Conservation (phyloP, 2,113 vertebrate genomes). For the Myiagra hebetior region DNA sequence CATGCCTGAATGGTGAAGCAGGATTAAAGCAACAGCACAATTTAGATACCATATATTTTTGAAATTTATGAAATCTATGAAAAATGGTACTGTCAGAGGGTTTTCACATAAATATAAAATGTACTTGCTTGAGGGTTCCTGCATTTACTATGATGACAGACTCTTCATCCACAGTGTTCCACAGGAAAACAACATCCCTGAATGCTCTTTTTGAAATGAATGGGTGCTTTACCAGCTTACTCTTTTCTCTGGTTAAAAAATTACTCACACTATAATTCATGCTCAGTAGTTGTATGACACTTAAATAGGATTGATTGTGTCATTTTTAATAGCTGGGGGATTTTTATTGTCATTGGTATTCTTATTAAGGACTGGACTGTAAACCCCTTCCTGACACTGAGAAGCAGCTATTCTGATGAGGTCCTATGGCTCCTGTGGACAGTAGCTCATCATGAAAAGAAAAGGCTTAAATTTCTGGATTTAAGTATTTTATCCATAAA, state of each 20-base stretch:
- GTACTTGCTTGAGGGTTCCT: not conserved
- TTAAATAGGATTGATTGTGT: not conserved
- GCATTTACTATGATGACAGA: not conserved
- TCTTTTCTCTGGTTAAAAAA: not conserved
- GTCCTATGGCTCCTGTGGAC: not conserved
- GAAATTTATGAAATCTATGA: not conserved
- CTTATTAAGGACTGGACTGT: not conserved
- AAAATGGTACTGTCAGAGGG: not conserved
- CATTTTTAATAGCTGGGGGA: not conserved
- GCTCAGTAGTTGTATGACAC: not conserved
- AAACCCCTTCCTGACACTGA: not conserved
- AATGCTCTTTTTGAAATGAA: not conserved
- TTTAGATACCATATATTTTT: not conserved
- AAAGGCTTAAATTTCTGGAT: not conserved
- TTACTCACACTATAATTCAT: not conserved
- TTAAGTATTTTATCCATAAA: not conserved
- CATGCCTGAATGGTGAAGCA: not conserved
- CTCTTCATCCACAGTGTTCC: accelerated
- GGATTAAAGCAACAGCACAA: not conserved
- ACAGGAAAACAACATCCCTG: not conserved
- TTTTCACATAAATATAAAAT: not conserved
- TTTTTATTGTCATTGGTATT: not conserved
- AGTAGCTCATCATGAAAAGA: not conserved
- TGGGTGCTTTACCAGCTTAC: not conserved
- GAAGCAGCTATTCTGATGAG: not conserved